These are phyloP conservation scores for Andrena hattorfiana DNA, from an alignment of 2,888 invertebrate species.

Conservation along the genomic window DNA sequence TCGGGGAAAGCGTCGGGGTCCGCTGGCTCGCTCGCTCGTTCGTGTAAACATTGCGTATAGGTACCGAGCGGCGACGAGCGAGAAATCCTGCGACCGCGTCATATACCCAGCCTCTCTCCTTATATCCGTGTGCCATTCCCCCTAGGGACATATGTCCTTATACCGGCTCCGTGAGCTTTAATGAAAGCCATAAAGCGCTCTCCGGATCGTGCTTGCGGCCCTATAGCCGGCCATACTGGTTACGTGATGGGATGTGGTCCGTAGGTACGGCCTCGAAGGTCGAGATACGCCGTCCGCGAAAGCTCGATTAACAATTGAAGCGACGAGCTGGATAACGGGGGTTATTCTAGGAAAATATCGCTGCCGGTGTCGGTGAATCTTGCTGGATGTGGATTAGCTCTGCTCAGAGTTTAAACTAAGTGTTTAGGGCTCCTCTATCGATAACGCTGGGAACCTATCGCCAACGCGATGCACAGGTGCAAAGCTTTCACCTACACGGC, in stretches of 20 bases:
- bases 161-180: conserved; percentile 72
- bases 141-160: conserved; percentile 59
- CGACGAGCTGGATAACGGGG: conserved; percentile 32
- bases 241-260: conserved; percentile 39
- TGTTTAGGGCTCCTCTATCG: not conserved
- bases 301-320: conserved; percentile 63
- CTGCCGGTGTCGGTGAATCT: conserved; percentile 18
- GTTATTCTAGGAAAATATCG: conserved; percentile 2
- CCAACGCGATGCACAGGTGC: not conserved
- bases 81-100: conserved; percentile 59
- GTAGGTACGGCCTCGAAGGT: conserved; percentile 38
- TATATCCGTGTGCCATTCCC: conserved; percentile 35
- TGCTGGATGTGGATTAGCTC: not conserved
- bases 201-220: conserved; percentile 58
- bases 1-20: conserved; percentile 68
- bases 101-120: conserved; percentile 22
- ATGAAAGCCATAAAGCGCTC: conserved; percentile 79
- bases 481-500: not conserved
- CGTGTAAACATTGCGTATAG: conserved; percentile 77
- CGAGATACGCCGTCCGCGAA: conserved; percentile 31
- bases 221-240: conserved; percentile 38
- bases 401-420: too few species aligned
- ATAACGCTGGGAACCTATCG: not conserved
- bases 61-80: conserved; percentile 35
- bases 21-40: conserved; percentile 61